phyloP scores from a whole-genome alignment of 2,113 vertebrate species.

The Drymodes brunneopygia region DNA sequence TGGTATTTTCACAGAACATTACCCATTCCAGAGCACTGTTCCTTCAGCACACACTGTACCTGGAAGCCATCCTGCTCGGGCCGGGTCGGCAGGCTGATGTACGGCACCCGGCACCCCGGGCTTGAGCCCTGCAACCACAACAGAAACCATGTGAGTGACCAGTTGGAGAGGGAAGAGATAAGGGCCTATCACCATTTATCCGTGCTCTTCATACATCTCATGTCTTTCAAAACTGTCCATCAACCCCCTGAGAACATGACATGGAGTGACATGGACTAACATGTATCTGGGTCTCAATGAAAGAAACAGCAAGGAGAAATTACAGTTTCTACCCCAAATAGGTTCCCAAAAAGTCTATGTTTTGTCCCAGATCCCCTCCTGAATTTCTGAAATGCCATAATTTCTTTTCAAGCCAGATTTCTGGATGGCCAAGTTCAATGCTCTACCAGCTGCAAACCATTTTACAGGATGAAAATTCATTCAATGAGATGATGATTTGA shows the following conservation, averaged over 20 bases:
- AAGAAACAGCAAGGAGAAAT: neutral
- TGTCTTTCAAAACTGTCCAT: neutral
- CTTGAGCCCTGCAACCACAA: constrained; percentile 41
- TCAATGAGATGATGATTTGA: neutral
- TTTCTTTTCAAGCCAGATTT: neutral
- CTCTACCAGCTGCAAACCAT: neutral
- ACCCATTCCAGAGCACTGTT: neutral
- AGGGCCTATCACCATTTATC: neutral
- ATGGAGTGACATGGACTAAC: neutral
- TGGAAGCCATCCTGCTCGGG: constrained; percentile 69
- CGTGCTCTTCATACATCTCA: neutral
- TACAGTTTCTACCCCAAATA: neutral
- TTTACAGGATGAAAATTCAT: neutral
- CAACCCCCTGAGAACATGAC: neutral
- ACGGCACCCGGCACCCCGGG: constrained; percentile 48
- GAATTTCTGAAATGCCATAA: neutral
- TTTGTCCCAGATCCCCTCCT: neutral
- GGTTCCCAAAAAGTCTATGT: neutral
- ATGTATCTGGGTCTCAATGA: neutral
- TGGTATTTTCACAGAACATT: neutral
- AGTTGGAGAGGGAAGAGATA: neutral
- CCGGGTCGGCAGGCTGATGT: constrained; percentile 49
- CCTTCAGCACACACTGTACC: constrained; percentile 52
- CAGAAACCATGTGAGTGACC: neutral
- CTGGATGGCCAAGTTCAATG: neutral